Evolutionary conservation across 2,888 invertebrate genomes (phyloP), one percentile per base, ranked within the genome.

Genomic region (Carpatolechia fugitivella): DNA sequence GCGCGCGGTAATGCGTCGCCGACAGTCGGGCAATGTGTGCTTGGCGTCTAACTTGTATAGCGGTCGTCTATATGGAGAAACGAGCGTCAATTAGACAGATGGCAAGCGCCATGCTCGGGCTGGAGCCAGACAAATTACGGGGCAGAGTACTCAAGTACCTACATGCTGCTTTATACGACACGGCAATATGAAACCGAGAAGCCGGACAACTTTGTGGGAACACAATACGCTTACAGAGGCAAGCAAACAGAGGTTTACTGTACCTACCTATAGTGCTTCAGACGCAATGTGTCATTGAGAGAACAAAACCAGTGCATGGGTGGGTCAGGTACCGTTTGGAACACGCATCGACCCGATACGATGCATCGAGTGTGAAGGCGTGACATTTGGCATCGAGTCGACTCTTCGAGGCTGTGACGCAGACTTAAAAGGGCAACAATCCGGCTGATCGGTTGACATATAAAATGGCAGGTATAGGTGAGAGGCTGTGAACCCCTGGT

Each of bases 51-150:
- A 5, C 24, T n/a, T 13, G 51, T 40, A 38, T 30, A 40, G 29
- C 20, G 31, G 13, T 24, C 18, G 38, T 50, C 36, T 35, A 16
- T 30, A 30, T 16, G 20, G 33, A 29, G 10, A n/a, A 50, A 38
- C 52, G 51, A 56, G 57, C 49, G 51, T 50, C 62, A 58, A 62
- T 64, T 62, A 60, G 58, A 58, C 61, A 59, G 56, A 59, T 58
- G 62, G 59, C 59, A 46, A 51, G 51, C 51, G 55, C 44, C 44
- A 35, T 16, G 29, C 33, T 31, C 30, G 30, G 16, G 14, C 31
- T 18, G 31, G 31, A 31, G 41, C 38, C 46, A 44, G 36, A 46
- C 47, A 47, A 38, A 47, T 54, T 54, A 54, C 47, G 24, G 38
- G 30, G 16, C 16, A 47, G 47, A 44, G 44, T 44, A 44, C 29